A percentile compares a stretch with the other conserved stretches of the same genome.
Conservation (phyloP, 2,888 invertebrate species). For the Drosophila suboccidentalis region DNA sequence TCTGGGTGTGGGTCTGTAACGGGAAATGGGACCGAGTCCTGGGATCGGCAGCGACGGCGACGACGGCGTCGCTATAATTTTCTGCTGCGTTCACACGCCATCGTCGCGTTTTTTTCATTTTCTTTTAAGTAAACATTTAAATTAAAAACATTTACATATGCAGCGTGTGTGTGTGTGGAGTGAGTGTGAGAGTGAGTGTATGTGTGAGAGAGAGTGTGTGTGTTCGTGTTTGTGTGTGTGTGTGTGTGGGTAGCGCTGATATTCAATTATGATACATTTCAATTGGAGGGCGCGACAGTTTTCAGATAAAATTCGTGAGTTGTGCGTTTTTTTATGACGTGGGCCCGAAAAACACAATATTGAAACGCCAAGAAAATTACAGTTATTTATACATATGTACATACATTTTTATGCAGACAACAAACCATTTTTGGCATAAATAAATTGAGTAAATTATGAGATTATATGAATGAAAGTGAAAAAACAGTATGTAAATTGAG, state of each 20-base stretch:
- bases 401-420: neutral
- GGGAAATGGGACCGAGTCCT: slow-evolving; percentile 22
- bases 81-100: slow-evolving; percentile 80
- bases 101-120: slow-evolving; percentile 74
- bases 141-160: slow-evolving; percentile 78
- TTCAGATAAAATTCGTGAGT: slow-evolving; percentile 45
- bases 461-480: neutral
- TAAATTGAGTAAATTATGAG: slow-evolving; percentile 14
- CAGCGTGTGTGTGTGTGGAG: slow-evolving; percentile 25
- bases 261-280: slow-evolving; percentile 76
- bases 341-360: slow-evolving; percentile 8
- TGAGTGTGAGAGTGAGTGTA: slow-evolving; percentile 8
- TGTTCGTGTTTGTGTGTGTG: slow-evolving; percentile 9
- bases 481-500: neutral
- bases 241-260: slow-evolving; percentile 62
- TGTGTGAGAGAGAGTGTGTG: slow-evolving; percentile 27
- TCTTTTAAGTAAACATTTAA: slow-evolving; percentile 76
- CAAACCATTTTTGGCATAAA: slow-evolving; percentile 4
- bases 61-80: slow-evolving; percentile 59
- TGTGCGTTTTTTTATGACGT: slow-evolving; percentile 23
- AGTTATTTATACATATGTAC: slow-evolving; percentile 8
- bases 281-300: slow-evolving; percentile 62
- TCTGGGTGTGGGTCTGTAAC: slow-evolving; percentile 31
- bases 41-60: slow-evolving; percentile 32
- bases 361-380: slow-evolving; percentile 15